Evolutionary conservation across 2,797 vertebrate species (phyloP).

Genomic region (Coregonus suidteri): DNA sequence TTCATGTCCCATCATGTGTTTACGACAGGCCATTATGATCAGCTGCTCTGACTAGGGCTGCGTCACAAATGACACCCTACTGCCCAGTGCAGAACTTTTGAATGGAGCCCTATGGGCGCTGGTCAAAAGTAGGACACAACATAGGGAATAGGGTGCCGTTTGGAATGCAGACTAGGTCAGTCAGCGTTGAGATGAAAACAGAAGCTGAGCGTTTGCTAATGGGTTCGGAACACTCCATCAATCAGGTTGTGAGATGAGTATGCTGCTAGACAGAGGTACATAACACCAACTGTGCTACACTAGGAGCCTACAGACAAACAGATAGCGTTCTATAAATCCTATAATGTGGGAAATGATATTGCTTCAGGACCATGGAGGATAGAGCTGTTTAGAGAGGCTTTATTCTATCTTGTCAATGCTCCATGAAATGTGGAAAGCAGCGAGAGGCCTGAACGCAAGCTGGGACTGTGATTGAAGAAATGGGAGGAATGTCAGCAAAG

Average conservation of each 20-base stretch:
- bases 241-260: not conserved
- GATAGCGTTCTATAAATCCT: constrained; percentile 4
- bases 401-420: not conserved
- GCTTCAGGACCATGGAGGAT: not conserved
- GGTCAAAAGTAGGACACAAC: too few relatives aligned
- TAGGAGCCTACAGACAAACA: not conserved
- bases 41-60: not conserved
- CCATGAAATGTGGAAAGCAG: not conserved
- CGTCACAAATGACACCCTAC: not conserved
- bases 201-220: constrained; percentile 27
- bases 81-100: not conserved
- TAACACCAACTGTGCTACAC: constrained; percentile 12
- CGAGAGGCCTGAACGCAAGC: not conserved
- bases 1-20: constrained; percentile 21
- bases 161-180: not conserved
- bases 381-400: not conserved
- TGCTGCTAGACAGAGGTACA: not conserved
- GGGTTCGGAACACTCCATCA: constrained; percentile 11
- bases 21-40: constrained; percentile 6
- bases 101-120: too few relatives aligned
- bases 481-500: constrained; percentile 12
- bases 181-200: not conserved
- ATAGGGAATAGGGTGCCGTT: too few relatives aligned
- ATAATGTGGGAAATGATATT: not conserved
- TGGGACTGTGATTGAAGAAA: not conserved